Evolutionary conservation across 2,797 vertebrate species (phyloP), one percentile per base, ranked within the genome.

Genomic region (Glyptemys insculpta): DNA sequence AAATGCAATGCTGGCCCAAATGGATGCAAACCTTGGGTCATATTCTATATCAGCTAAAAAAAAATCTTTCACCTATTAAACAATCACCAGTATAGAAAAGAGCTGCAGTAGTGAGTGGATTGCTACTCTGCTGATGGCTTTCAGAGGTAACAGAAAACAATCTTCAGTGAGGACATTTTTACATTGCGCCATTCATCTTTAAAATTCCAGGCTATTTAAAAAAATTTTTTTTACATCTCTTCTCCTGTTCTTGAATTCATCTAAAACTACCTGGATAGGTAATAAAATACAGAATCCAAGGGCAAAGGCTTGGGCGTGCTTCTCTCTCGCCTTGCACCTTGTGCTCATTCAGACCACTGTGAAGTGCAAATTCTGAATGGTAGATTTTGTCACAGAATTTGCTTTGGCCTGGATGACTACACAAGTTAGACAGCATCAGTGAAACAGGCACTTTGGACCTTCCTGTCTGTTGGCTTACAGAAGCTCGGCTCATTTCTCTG

Each of bases 1-100:
- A 98, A 97, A 98, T 98, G 98, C 96, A 98, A 98, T 98, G 97
- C 97, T 84, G 95, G 96, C 97, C 97, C 94, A 96, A 97, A 96
- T 57, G 44, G 95, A 96, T 96, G 92, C 89, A 97, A 96, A 89
- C 65, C 96, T 93, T 97, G 96, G 95, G 96, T 95, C 89, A 85
- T 81, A 87, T 87, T 94, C 94, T 90, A 89, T 83, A 95, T 89
- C 57, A 0, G 80, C 88, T 91, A 94, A 76, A 88, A 93, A 56
- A 57, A 59, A 79, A 86, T 27, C 68, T 49, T 19, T 74, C 27
- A 81, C 14, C 52, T 85, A 92, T 47, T 21, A 86, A 87, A 52
- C 54, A 88, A 62, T 12, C 18, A 3, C 21, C 34, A 0, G 0
- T 8, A 29, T 19, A 88, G 5, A 74, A 86, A 89, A 53, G 68